Evolutionary conservation across 2,888 invertebrate genomes (phyloP).

Genomic region (Zele albiditarsus): DNA sequence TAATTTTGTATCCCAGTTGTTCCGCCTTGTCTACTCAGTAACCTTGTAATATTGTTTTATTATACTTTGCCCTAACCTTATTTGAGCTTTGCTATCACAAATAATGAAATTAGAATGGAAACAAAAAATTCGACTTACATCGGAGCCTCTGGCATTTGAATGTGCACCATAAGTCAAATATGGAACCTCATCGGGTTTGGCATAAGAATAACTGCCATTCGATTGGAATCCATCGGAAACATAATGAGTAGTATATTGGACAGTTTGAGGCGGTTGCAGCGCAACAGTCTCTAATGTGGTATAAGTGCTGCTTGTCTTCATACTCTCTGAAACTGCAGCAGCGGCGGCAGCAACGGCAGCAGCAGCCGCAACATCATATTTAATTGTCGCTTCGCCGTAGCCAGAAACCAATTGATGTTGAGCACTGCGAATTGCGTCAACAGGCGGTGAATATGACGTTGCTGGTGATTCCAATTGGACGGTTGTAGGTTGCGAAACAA

Average conservation of each 20-base stretch:
- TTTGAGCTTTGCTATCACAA: too few species aligned
- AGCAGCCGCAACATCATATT: conserved; percentile 70
- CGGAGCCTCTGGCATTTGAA: conserved; percentile 57
- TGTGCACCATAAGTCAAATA: conserved; percentile 62
- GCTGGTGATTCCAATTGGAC: conserved; percentile 72
- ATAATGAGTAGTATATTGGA: conserved; percentile 67
- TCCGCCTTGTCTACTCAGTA: too few species aligned
- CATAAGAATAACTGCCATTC: conserved; percentile 60
- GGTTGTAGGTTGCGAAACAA: conserved; percentile 70
- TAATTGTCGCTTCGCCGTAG: conserved; percentile 67
- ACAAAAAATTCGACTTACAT: conserved; percentile 56
- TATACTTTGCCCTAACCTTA: too few species aligned
- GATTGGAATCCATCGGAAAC: conserved; percentile 65
- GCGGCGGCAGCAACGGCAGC: conserved; percentile 64
- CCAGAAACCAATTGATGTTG: conserved; percentile 66
- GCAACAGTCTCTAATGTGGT: conserved; percentile 80
- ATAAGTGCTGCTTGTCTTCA: conserved; percentile 73
- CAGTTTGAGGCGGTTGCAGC: conserved; percentile 72
- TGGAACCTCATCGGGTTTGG: conserved; percentile 63
- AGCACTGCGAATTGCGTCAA: conserved; percentile 46
- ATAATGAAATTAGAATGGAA: not conserved
- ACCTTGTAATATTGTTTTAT: too few species aligned
- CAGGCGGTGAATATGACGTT: conserved; percentile 56
- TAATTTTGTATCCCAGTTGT: too few species aligned
- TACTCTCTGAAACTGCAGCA: conserved; percentile 63